Percentiles rank a stretch among this genome's conserved stretches.
phyloP scores from a whole-genome alignment of 2,113 vertebrate species.

The Dromaius novaehollandiae region DNA sequence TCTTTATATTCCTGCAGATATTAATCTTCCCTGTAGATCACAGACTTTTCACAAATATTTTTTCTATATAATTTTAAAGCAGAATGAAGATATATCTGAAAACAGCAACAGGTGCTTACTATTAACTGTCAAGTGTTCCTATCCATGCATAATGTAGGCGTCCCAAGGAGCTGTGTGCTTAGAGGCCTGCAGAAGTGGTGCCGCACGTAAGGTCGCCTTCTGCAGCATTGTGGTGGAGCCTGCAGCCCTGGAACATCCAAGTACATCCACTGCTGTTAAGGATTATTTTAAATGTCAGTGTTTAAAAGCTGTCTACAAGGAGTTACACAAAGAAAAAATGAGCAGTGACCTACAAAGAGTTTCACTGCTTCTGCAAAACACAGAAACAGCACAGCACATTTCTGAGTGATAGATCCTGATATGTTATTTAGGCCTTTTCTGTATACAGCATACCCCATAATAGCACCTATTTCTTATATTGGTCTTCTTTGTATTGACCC shows the following conservation, averaged over 20 bases:
- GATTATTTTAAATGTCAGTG: background rate
- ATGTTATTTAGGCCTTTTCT: background rate
- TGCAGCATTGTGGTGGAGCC: background rate
- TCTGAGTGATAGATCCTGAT: background rate
- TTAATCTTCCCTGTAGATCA: accelerated
- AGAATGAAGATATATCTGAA: background rate
- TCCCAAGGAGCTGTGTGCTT: background rate
- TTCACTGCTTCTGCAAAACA: background rate
- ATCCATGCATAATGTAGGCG: accelerated
- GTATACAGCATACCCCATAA: too few relatives aligned
- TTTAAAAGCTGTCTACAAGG: background rate
- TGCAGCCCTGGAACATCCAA: background rate
- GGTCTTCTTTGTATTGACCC: background rate
- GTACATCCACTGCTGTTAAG: background rate
- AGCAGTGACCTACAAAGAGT: background rate
- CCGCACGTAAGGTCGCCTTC: accelerated
- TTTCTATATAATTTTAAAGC: accelerated
- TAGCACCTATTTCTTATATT: background rate
- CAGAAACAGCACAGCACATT: accelerated
- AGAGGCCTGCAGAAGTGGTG: background rate
- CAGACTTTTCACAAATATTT: background rate
- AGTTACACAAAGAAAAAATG: background rate
- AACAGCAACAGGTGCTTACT: accelerated
- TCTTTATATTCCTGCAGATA: accelerated
- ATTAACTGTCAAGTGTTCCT: accelerated